phyloP scores from a whole-genome alignment of 2,113 vertebrate species.

The Ancistrus triradiatus region DNA sequence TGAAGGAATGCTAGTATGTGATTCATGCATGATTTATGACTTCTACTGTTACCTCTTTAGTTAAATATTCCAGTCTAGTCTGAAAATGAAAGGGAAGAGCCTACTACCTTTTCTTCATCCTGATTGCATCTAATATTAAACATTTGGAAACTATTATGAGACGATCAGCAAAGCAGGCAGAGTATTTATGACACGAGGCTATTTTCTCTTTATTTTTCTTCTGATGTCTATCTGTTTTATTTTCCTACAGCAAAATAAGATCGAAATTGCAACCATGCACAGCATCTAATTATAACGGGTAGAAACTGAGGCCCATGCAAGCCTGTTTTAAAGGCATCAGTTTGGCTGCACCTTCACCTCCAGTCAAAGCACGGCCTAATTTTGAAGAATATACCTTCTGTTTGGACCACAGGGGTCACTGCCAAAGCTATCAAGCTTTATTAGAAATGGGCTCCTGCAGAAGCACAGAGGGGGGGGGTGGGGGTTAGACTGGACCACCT shows the following conservation, averaged over 20 bases:
- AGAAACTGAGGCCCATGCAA: slow-evolving; percentile 44
- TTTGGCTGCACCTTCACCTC: slow-evolving; percentile 29
- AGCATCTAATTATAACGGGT: slow-evolving; percentile 53
- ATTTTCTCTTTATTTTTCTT: slow-evolving; percentile 60
- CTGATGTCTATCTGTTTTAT: slow-evolving; percentile 59
- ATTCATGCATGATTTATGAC: slow-evolving; percentile 13
- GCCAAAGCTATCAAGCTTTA: slow-evolving; percentile 4
- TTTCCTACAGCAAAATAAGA: slow-evolving; percentile 61
- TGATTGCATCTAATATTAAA: slow-evolving; percentile 56
- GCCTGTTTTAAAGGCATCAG: slow-evolving; percentile 54
- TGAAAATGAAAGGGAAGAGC: slow-evolving; percentile 27
- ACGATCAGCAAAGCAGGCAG: slow-evolving; percentile 42
- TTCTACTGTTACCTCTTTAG: slow-evolving; percentile 47
- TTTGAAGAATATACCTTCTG: slow-evolving; percentile 52
- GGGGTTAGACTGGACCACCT: too few relatives aligned
- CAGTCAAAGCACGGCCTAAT: slow-evolving; percentile 37
- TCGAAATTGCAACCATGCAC: slow-evolving; percentile 70
- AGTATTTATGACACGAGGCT: slow-evolving; percentile 58
- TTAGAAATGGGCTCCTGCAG: background rate
- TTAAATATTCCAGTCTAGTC: slow-evolving; percentile 22
- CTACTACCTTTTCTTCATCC: slow-evolving; percentile 28
- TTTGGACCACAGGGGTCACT: slow-evolving; percentile 36
- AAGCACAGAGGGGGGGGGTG: too few relatives aligned
- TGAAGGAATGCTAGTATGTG: background rate
- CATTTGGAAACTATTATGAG: slow-evolving; percentile 54